Evolutionary conservation across 2,888 invertebrate species (phyloP).

Genomic region (Acanthoscelides obtectus): DNA sequence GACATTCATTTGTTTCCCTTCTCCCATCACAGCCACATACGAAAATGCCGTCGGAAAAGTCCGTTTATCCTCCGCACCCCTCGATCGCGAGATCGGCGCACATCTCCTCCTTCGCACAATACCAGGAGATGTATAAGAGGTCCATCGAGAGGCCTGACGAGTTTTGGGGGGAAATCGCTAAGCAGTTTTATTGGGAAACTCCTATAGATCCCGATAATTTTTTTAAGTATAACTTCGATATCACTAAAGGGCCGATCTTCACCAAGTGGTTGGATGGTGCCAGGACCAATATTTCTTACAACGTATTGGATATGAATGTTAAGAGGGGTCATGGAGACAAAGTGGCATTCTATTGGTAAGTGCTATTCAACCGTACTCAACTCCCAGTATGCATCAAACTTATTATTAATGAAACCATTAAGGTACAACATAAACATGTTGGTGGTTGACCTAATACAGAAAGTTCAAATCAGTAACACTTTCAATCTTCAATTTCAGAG

Average conservation of each 20-base stretch:
- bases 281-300: conserved; percentile 93
- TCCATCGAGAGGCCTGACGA: conserved; percentile 84
- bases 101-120: conserved; percentile 69
- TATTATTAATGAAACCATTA: no score
- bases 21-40: neutral
- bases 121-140: conserved; percentile 75
- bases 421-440: no score
- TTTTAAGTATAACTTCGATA: conserved; percentile 87
- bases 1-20: conserved; percentile 1
- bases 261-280: conserved; percentile 95
- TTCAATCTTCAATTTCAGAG: no score
- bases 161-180: conserved; percentile 93
- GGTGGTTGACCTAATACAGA: no score
- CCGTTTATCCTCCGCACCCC: conserved; percentile 56
- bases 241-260: conserved; percentile 80
- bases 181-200: conserved; percentile 90
- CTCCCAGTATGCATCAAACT: no score
- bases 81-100: conserved; percentile 56
- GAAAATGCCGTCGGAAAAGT: conserved; percentile 55
- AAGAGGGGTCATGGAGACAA: conserved; percentile 84
- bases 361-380: no score
- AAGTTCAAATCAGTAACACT: no score
- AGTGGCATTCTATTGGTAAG: conserved; percentile 94
- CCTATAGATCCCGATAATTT: conserved; percentile 71
- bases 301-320: conserved; percentile 88